These are phyloP conservation scores for Leptestheria dahalacensis DNA, from an alignment of 1,140 invertebrate genomes.

Conservation along the genomic window DNA sequence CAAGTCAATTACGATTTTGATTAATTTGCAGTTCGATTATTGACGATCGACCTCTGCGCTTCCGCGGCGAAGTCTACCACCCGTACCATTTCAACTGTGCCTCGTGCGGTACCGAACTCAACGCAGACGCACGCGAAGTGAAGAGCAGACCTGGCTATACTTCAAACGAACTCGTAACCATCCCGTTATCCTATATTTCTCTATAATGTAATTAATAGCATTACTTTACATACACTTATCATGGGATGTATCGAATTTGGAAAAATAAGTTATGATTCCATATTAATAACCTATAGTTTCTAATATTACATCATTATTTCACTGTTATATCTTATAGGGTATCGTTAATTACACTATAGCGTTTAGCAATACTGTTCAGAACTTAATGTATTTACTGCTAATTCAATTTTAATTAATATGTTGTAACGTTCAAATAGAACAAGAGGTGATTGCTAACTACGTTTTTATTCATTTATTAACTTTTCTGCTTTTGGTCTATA, in stretches of 20 bases:
- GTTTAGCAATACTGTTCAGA: neutral
- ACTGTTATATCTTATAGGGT: no score
- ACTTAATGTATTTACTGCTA: neutral
- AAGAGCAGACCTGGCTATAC: constrained; percentile 75
- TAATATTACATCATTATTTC: no score
- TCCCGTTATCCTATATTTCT: no score
- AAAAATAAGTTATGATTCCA: no score
- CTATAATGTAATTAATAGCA: no score
- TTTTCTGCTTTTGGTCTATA: constrained; percentile 26
- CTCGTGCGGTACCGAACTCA: constrained; percentile 67
- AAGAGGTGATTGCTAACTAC: neutral
- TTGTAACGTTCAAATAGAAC: no score
- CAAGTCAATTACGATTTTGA: neutral
- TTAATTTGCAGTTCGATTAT: constrained; percentile 60
- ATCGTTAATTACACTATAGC: no score
- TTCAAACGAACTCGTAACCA: constrained; percentile 64
- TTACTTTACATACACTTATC: no score
- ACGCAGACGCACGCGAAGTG: constrained; percentile 60
- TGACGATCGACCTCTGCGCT: constrained; percentile 90
- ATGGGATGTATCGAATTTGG: no score
- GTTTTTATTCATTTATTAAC: neutral
- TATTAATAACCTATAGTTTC: no score
- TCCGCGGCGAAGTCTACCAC: constrained; percentile 93
- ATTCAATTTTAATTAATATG: neutral
- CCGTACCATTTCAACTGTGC: constrained; percentile 99